A percentile compares a stretch with the other conserved stretches of the same genome.
phyloP scores from a whole-genome alignment of 2,113 vertebrate genomes.

The Conger conger region DNA sequence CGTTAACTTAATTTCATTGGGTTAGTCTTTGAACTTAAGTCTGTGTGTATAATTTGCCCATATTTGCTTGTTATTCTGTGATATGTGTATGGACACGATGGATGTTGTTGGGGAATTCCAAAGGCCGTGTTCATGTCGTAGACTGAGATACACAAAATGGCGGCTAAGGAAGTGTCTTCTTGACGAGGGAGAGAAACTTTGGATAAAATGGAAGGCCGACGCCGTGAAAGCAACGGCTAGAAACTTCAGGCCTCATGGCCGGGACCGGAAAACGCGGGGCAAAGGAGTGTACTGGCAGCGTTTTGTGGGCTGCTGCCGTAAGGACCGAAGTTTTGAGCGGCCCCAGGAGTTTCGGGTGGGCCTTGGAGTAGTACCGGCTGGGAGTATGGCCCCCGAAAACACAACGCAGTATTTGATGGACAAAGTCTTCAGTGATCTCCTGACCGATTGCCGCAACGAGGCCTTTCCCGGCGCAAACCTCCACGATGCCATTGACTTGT shows the following conservation, averaged over 20 bases:
- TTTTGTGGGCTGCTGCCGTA: neutral
- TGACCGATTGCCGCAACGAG: neutral
- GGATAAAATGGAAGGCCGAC: neutral
- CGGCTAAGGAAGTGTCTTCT: neutral
- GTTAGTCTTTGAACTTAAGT: no score
- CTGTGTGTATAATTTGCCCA: neutral
- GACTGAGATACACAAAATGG: neutral
- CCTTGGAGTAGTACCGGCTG: neutral
- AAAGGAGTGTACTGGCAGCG: neutral
- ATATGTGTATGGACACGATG: neutral
- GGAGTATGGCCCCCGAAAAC: constrained; percentile 8
- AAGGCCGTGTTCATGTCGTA: neutral
- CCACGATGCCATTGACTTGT: neutral
- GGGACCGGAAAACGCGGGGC: neutral
- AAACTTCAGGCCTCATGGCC: neutral
- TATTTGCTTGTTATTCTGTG: neutral
- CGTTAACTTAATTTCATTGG: neutral
- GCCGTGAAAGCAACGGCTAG: neutral
- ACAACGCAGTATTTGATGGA: constrained; percentile 18
- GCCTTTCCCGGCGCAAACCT: neutral
- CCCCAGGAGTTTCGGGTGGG: neutral
- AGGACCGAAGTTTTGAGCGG: neutral
- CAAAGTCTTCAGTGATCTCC: neutral
- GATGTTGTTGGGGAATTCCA: neutral
- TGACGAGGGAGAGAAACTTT: neutral